Evolutionary conservation across 2,888 invertebrate genomes (phyloP).

Genomic region (Cerastis leucographa): DNA sequence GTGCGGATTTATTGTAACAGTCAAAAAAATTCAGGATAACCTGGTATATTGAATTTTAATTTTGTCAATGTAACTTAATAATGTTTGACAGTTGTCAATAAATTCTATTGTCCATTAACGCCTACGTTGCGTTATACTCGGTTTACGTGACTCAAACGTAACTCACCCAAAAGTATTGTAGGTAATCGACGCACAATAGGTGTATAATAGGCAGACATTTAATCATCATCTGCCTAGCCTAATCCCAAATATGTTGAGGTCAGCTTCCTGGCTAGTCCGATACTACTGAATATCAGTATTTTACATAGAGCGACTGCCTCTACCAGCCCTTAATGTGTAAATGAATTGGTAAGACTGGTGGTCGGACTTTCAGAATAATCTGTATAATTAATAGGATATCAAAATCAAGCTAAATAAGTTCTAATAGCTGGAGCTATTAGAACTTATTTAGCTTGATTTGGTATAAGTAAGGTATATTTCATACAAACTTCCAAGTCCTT

Average conservation of each 20-base stretch:
- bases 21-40: not conserved
- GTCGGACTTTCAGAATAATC: not conserved
- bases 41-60: not conserved
- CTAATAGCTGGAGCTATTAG: too few species aligned
- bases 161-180: not conserved
- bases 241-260: not conserved
- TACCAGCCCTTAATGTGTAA: not conserved
- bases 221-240: not conserved
- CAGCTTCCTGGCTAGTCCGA: not conserved
- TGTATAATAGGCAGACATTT: not conserved
- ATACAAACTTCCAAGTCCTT: too few species aligned
- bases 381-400: not conserved
- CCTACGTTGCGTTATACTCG: conserved; percentile 8
- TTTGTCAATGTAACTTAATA: not conserved
- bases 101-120: conserved; percentile 22
- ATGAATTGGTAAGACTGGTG: not conserved
- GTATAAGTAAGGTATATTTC: too few species aligned
- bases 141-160: conserved; percentile 31
- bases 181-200: not conserved
- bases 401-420: not conserved
- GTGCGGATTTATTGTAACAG: not conserved
- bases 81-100: conserved; percentile 2
- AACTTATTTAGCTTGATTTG: too few species aligned
- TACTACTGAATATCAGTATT: not conserved
- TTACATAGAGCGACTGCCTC: not conserved